These are phyloP conservation scores for Urocolius indicus DNA, from an alignment of 2,113 vertebrate species.

Conservation along the genomic window DNA sequence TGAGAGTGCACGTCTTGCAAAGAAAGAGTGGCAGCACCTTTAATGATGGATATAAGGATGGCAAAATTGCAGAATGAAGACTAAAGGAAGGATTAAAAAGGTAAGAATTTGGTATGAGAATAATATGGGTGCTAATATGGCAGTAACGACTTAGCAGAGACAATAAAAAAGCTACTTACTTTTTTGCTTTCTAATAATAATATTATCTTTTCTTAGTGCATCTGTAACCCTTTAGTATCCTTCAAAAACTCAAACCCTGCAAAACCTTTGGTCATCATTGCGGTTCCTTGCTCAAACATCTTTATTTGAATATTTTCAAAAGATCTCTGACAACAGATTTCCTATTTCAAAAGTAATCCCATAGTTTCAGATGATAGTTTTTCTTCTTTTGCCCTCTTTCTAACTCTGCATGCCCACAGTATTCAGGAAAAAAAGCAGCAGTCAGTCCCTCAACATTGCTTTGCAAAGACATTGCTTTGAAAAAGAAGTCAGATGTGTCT, in stretches of 20 bases:
- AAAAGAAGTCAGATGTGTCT: constrained; percentile 13
- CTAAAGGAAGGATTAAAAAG: background rate
- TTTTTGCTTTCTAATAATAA: background rate
- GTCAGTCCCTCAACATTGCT: background rate
- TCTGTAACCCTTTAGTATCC: background rate
- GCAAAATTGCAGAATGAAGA: background rate
- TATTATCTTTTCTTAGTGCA: background rate
- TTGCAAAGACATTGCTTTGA: constrained; percentile 3
- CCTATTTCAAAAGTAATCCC: constrained; percentile 24
- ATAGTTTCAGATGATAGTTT: constrained; percentile 38
- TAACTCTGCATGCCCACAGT: background rate
- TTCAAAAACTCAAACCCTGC: background rate
- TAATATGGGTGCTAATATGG: background rate
- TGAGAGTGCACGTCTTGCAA: background rate
- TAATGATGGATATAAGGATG: background rate
- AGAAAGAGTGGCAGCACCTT: background rate
- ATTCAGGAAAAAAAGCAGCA: background rate
- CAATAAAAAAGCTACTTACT: background rate
- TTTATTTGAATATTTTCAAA: constrained; percentile 21
- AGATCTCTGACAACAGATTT: background rate
- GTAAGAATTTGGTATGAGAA: background rate
- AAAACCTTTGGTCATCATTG: background rate
- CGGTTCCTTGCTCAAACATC: background rate
- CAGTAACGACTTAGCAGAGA: background rate
- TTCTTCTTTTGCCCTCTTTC: background rate